Base-by-base conservation (phyloP, 1,140 invertebrate species). In the Euwallacea fornicatus region DNA sequence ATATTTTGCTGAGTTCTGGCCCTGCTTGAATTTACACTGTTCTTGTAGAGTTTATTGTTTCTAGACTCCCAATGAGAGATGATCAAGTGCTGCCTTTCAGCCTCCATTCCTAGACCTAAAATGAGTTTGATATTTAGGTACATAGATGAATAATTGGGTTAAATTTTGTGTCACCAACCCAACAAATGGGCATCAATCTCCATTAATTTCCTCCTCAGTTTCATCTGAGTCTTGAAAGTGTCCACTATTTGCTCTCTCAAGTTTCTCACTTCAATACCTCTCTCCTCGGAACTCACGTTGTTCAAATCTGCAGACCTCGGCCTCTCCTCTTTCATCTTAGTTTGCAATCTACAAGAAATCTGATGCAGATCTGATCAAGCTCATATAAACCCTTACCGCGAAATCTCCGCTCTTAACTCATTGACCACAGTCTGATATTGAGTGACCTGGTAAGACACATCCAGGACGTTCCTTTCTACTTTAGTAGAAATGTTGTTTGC, bases 161-260 rank as follows among this genome's bases (percentile, higher is more conserved):
- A 33, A 4, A 33, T 33, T 33, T 61, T 33, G 21, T n/a, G 21
- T 4, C 4, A 33, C 43, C 47, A 33, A 66, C 69, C 69, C 73
- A 96, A 81, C 4, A 95, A 82, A 76, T 93, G 89, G 73, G 91
- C 93, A 78, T 95, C 93, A 7, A 95, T 85, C 80, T 96, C 93
- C 87, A 97, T 92, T 10, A 96, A 81, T 50, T 90, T 88, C 44
- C 91, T 85, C 54, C 93, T 86, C 0, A 96, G 81, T 74, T 92
- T 88, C 94, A 96, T 96, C 81, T 96, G 94, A 72, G 95, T 92
- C 73, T 94, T 92, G 80, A 96, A 97, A 0, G 91, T 92, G 0
- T 90, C 87, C 0, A 96, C 89, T 10, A 96, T 92, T 76, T 94
- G 90, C 70, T 95, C 92, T 46, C 93, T 85, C 2, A 96, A 78